A percentile compares a stretch with the other conserved stretches of the same genome.
Conservation (phyloP, 2,797 vertebrate species). For the Champsocephalus gunnari region DNA sequence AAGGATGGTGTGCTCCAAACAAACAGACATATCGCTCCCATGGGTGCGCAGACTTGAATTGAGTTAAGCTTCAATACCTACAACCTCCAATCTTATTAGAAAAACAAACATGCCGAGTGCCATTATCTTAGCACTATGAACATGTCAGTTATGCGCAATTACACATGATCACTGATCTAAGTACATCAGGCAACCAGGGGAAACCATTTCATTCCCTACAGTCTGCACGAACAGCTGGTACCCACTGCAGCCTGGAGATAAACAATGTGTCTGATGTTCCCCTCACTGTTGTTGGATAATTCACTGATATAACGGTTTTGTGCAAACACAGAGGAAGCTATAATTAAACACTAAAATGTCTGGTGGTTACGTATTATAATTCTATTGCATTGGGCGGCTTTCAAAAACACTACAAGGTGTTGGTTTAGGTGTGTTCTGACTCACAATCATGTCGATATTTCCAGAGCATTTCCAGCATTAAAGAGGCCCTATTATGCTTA, state of each 20-base stretch:
- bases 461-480: neutral
- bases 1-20: neutral
- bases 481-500: no score
- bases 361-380: no score
- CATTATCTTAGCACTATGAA: conserved; percentile 21
- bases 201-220: conserved; percentile 13
- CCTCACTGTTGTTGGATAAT: conserved; percentile 41
- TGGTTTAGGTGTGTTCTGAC: neutral
- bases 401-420: neutral
- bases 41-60: neutral
- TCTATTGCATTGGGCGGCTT: neutral
- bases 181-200: conserved; percentile 25
- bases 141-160: conserved; percentile 28
- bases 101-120: neutral
- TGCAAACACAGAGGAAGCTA: conserved; percentile 9
- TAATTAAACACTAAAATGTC: neutral
- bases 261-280: conserved; percentile 52
- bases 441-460: neutral
- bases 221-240: conserved; percentile 57
- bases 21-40: neutral
- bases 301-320: conserved; percentile 30
- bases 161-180: conserved; percentile 32
- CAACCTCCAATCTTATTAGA: neutral
- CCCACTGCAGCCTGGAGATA: conserved; percentile 31
- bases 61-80: neutral